Evolutionary conservation across 2,113 vertebrate genomes (phyloP).

Genomic region (Dascyllus trimaculatus): DNA sequence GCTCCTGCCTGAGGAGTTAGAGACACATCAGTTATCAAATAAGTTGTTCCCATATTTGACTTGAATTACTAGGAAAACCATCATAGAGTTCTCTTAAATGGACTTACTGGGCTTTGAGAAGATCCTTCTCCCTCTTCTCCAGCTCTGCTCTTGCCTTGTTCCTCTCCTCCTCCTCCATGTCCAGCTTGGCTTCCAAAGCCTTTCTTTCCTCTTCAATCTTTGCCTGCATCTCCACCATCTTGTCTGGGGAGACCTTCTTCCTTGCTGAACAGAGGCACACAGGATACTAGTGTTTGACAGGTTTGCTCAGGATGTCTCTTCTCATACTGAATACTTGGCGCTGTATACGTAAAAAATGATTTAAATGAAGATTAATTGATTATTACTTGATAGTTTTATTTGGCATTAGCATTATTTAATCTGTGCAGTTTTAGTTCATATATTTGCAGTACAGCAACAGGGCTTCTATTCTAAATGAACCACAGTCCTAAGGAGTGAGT

Average conservation of each 20-base stretch:
- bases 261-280: constrained; percentile 84
- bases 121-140: constrained; percentile 97
- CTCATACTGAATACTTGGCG: not conserved
- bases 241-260: constrained; percentile 98
- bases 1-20: constrained; percentile 89
- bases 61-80: not conserved
- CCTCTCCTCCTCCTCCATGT: constrained; percentile 99
- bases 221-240: constrained; percentile 99
- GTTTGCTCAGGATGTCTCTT: not conserved
- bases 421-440: constrained; percentile 13
- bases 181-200: constrained; percentile 96
- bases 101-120: constrained; percentile 98
- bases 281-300: not conserved
- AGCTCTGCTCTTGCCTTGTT: constrained; percentile 98
- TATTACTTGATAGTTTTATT: not conserved
- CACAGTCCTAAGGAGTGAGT: not conserved
- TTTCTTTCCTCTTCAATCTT: constrained; percentile 98
- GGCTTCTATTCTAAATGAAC: not conserved
- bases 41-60: not conserved
- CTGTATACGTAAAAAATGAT: constrained; percentile 4
- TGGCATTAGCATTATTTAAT: constrained; percentile 35
- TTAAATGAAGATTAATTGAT: not conserved
- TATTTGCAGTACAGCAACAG: not conserved
- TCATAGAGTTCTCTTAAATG: not conserved
- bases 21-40: not conserved